Conservation (phyloP, 2,797 vertebrate genomes). For the Gadopsis marmoratus region DNA sequence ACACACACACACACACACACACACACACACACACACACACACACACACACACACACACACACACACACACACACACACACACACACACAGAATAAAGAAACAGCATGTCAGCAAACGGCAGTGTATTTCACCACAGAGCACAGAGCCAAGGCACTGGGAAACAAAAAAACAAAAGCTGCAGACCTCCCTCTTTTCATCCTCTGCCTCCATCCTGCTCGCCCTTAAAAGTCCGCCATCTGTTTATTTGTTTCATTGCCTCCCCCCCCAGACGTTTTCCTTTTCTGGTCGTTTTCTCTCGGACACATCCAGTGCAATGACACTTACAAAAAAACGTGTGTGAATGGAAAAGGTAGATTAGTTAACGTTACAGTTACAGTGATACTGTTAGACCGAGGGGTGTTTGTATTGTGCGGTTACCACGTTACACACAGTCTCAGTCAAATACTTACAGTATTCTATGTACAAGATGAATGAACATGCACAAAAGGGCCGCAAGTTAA, state of each 20-base stretch:
- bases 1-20: too few relatives aligned
- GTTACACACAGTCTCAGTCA: conserved; percentile 70
- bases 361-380: conserved; percentile 68
- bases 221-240: conserved; percentile 44
- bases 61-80: conserved; percentile 41
- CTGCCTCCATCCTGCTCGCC: conserved; percentile 50
- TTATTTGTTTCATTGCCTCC: conserved; percentile 59
- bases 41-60: too few relatives aligned
- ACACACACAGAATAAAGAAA: conserved; percentile 68
- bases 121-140: conserved; percentile 79
- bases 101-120: conserved; percentile 72
- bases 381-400: conserved; percentile 61
- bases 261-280: conserved; percentile 46
- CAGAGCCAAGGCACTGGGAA: conserved; percentile 69
- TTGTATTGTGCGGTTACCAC: conserved; percentile 50
- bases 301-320: conserved; percentile 78
- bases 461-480: conserved; percentile 57
- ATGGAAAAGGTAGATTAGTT: conserved; percentile 66
- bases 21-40: too few relatives aligned
- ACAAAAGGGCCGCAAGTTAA: conserved; percentile 13
- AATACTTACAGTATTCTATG: conserved; percentile 64
- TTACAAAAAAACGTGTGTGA: conserved; percentile 48
- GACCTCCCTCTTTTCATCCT: conserved; percentile 51
- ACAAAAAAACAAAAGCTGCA: conserved; percentile 58
- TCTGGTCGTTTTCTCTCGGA: conserved; percentile 56